Percentiles rank a stretch among this genome's conserved stretches.
Conservation (phyloP, 2,888 invertebrate genomes). For the Leucophenga maculata region DNA sequence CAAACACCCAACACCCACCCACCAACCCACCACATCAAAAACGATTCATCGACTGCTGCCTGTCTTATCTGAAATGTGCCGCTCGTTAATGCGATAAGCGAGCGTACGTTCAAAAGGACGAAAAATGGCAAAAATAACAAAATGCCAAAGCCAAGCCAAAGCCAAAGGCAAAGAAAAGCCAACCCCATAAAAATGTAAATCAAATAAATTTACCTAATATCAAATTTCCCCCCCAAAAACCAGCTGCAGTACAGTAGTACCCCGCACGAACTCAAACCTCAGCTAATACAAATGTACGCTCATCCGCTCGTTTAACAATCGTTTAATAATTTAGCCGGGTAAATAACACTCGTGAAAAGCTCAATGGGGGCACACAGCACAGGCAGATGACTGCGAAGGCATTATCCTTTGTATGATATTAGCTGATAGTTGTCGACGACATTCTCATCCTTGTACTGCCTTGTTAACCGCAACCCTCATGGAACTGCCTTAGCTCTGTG, state of each 20-base stretch:
- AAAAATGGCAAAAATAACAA: neutral
- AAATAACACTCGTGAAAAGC: conserved; percentile 61
- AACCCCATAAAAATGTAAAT: conserved; percentile 66
- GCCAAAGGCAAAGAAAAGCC: conserved; percentile 29
- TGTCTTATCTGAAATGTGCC: conserved; percentile 43
- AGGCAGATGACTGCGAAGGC: conserved; percentile 16
- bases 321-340: conserved; percentile 68
- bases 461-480: conserved; percentile 61
- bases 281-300: conserved; percentile 53
- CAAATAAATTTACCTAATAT: conserved; percentile 68
- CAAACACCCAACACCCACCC: too few species aligned
- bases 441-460: conserved; percentile 55
- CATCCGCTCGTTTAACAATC: conserved; percentile 68
- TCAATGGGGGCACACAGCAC: neutral
- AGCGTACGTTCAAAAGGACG: conserved; percentile 25
- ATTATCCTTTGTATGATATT: conserved; percentile 61
- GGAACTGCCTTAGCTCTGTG: conserved; percentile 17
- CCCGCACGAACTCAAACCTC: neutral
- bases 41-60: neutral
- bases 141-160: neutral
- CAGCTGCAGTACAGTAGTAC: conserved; percentile 23
- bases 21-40: too few species aligned
- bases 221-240: conserved; percentile 60
- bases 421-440: conserved; percentile 47
- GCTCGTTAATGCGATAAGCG: conserved; percentile 58